Base-by-base conservation (phyloP, 2,797 vertebrate genomes). In the Heterohyrax brucei region DNA sequence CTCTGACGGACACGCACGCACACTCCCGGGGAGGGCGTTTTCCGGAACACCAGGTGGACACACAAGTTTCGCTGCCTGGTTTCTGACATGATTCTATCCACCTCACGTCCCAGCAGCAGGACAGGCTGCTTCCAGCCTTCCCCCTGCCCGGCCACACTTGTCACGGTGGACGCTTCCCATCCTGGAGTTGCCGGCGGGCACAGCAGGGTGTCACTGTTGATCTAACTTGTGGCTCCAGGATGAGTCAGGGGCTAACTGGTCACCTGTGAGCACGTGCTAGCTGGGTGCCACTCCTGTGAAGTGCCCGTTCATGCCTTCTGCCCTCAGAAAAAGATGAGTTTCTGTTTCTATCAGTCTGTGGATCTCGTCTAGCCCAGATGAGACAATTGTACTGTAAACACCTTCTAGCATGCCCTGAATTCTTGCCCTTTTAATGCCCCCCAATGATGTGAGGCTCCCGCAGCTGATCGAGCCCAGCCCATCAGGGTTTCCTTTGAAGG, bases 391-490 rank as follows among this genome's bases (percentile, higher is more conserved):
- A 22, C 10, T 28, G 7, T 24, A 72, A 73, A 6, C 75, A 88
- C 26, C 26, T 46, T 72, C 8, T 8, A 79, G 53, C 46, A 22
- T 90, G 56, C 62, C 48, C 73, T 61, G 12, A 76, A 68, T 84
- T 88, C 39, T 72, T 72, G 50, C 26, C 46, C 44, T 56, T 50
- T 90, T 80, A 81, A 76, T 77, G 59, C 33, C 72, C 16, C 76
- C 59, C 9, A 26, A 64, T 91, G 48, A 78, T 84, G 19, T 66
- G 53, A 94, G 39, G 66, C 62, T 85, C 30, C 39, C 8, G 66
- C 16, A 73, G 56, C 80, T 80, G 78, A 88, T 80, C 48, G 75
- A 91, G 48, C 80, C 59, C 61, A 73, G 90, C 46, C 62, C 56
- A 95, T 24, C 33, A 59, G 30, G 75, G 28, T 87, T 64, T 76